Conservation (phyloP, 2,113 vertebrate genomes). For the Chloroceryle aenea region DNA sequence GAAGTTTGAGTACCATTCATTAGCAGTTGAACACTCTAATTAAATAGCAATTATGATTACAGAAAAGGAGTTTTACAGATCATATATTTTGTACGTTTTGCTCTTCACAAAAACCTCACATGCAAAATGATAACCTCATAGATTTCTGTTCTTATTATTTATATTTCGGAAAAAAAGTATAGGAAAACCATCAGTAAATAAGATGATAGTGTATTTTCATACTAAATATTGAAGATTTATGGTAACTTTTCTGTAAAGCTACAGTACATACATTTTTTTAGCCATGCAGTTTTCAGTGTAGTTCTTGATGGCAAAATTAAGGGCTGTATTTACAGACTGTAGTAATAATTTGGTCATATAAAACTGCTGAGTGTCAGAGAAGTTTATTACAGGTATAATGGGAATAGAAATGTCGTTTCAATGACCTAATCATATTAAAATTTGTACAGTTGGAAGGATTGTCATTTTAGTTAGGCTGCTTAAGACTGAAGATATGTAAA, state of each 20-base stretch:
- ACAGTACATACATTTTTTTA: not conserved
- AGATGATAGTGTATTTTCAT: not conserved
- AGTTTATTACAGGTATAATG: not conserved
- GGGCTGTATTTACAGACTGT: not conserved
- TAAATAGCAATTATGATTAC: not conserved
- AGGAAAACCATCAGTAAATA: not conserved
- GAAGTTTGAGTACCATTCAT: not conserved
- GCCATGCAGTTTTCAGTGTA: not conserved
- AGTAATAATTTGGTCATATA: not conserved
- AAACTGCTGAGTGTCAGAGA: not conserved
- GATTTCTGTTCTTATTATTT: not conserved
- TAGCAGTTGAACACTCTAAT: not conserved
- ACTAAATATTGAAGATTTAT: conserved; percentile 32
- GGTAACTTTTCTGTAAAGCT: not conserved
- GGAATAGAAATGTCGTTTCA: not conserved
- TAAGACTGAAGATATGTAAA: not conserved
- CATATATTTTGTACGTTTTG: not conserved
- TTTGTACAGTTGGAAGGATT: not conserved
- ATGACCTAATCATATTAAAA: not conserved
- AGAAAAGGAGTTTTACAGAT: not conserved
- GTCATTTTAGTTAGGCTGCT: not conserved
- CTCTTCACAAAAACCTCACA: not conserved
- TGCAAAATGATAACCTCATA: not conserved
- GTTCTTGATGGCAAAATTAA: not conserved
- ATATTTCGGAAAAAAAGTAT: not conserved